Base-by-base conservation (phyloP, 2,113 vertebrate genomes). In the Semnornis frantzii region DNA sequence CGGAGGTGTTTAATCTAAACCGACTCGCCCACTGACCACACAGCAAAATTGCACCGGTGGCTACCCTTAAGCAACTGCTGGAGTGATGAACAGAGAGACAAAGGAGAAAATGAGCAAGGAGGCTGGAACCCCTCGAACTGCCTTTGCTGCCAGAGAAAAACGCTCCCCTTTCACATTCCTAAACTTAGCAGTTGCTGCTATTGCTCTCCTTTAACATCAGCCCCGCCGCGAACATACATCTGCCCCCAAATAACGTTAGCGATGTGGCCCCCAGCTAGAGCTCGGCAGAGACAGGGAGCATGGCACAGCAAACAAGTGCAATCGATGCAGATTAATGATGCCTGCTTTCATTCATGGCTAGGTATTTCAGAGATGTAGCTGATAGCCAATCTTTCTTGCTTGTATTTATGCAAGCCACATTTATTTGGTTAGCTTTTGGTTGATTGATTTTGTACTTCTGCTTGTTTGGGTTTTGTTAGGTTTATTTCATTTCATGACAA, bases 401-500 rank as follows among this genome's bases (percentile, higher is more conserved):
- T 81, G 84, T 94, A 86, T 96, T 95, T 94, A 95, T 92, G 93
- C 92, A 88, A 92, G 91, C 65, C 85, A 59, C 92, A 95, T 96
- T 95, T 94, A 94, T 95, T 96, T 94, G 91, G 85, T 95, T 96
- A 94, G 95, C 91, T 97, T 96, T 95, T 88, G 82, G 82, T 79
- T 97, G 95, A 96, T 96, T 96, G 94, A 96, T 96, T 95, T 95
- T 94, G 80, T 96, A 96, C 94, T 95, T 96, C 68, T 96, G 93
- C 95, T 95, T 96, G 91, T 97, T 96, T 95, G 87, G 90, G 90
- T 95, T 96, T 96, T 96, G 95, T 96, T 96, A 90, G 80, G 94
- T 89, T 96, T 97, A 96, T 97, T 97, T 96, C 94, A 94, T 94
- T 92, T 95, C 85, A 42, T 94, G 95, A 96, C 96, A 97, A 97